Base-by-base conservation (phyloP, 1,140 invertebrate genomes). In the Aricia agestis region DNA sequence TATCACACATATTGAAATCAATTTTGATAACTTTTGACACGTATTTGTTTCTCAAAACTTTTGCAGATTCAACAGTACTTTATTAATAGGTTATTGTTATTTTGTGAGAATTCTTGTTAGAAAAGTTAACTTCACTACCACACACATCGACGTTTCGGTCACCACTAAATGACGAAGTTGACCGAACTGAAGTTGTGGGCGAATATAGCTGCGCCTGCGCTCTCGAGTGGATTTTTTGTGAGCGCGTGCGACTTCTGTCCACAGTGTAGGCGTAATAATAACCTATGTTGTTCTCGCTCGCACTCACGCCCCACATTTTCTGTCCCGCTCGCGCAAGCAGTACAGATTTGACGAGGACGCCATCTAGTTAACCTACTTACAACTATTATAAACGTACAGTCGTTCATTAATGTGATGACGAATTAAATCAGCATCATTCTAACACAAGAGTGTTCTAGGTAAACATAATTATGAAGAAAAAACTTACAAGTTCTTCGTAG, bases 1-100 rank as follows among this genome's bases (percentile, higher is more conserved):
- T 94, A 93, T 95, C 94, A 94, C 94, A 94, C 94, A 95, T 95
- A 92, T 93, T 93, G 92, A 90, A 82, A 91, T 88, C 79, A 86
- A 85, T 86, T 90, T 88, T 80, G 77, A 89, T 77, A 92, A 90
- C 86, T 87, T 80, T 77, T 76, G 80, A 82, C 89, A 91, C 91
- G 87, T 82, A 85, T 86, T 86, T 80, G 82, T 86, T 81, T 85
- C 74, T 82, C 77, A 76, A 74, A 84, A 84, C 87, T 90, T 86
- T 82, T 89, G 70, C 75, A 83, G 82, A 78, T 73, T 80, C 81
- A 78, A 87, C 85, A 86, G 83, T 91, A 90, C 85, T 88, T 91
- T 86, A 87, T 86, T 90, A 86, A 87, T 85, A 82, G 79, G 82
- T 86, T 85, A 90, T 81, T 88, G 85, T 89, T 85, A 87, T 86